These are phyloP conservation scores for Glomeris marginata DNA, from an alignment of 2,888 invertebrate genomes.

Conservation along the genomic window DNA sequence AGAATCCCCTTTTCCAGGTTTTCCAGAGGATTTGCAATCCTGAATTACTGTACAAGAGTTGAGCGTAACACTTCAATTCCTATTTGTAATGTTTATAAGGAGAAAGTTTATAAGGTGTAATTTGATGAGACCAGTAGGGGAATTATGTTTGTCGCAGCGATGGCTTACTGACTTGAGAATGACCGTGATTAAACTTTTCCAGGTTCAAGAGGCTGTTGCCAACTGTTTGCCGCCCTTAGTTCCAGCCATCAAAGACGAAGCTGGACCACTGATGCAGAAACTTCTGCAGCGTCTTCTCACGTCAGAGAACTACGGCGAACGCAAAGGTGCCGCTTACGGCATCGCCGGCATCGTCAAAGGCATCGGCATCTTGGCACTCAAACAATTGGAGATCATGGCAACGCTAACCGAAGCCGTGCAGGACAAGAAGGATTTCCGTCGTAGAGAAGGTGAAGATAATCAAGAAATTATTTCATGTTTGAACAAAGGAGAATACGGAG, in stretches of 20 bases:
- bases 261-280: slow-evolving; percentile 71
- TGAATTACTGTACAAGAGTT: no score
- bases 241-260: slow-evolving; percentile 79
- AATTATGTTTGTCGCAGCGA: no score
- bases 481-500: neutral
- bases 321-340: slow-evolving; percentile 93
- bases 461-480: neutral
- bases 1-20: no score
- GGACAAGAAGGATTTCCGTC: slow-evolving; percentile 89
- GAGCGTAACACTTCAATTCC: no score
- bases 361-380: slow-evolving; percentile 84
- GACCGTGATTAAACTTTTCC: no score
- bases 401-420: slow-evolving; percentile 84
- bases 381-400: slow-evolving; percentile 90
- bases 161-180: no score
- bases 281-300: slow-evolving; percentile 73
- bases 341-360: slow-evolving; percentile 92
- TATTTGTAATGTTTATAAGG: no score
- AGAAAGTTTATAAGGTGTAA: no score
- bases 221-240: slow-evolving; percentile 90
- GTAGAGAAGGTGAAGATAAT: slow-evolving; percentile 69
- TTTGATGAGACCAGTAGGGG: no score
- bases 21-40: no score
- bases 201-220: slow-evolving; percentile 94
- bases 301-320: slow-evolving; percentile 80